These are phyloP conservation scores for Mactra quadrangularis DNA, from an alignment of 1,140 invertebrate genomes.

Conservation along the genomic window DNA sequence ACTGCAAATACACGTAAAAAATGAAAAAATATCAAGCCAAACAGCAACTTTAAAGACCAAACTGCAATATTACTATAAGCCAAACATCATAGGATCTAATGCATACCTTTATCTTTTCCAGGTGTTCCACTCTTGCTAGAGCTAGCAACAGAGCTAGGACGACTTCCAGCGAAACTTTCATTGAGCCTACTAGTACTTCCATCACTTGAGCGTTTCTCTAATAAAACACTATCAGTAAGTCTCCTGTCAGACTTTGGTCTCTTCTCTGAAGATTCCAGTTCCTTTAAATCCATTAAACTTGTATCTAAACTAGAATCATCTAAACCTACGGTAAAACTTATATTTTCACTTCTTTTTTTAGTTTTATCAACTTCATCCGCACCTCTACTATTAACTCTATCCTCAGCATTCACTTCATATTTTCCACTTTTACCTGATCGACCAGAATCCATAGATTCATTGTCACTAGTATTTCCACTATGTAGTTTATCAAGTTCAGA, in stretches of 20 bases:
- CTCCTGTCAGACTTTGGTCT: constrained; percentile 42
- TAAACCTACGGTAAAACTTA: neutral
- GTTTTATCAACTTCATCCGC: neutral
- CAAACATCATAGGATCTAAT: too few relatives aligned
- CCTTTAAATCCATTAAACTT: constrained; percentile 3
- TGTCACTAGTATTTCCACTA: constrained; percentile 30
- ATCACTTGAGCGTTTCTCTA: constrained; percentile 30
- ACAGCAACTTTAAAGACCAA: too few relatives aligned
- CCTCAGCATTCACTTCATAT: constrained; percentile 51
- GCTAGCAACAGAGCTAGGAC: constrained; percentile 46
- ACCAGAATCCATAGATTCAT: constrained; percentile 45
- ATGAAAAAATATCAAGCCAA: too few relatives aligned
- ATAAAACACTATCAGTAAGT: constrained; percentile 52
- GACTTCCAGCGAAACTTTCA: constrained; percentile 40
- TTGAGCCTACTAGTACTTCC: constrained; percentile 33
- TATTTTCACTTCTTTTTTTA: neutral
- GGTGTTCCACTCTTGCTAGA: constrained; percentile 53
- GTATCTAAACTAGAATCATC: neutral
- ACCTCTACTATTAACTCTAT: neutral
- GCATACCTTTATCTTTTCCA: constrained; percentile 51
- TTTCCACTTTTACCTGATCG: constrained; percentile 27
- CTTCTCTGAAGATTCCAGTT: constrained; percentile 10
- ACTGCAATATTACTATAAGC: constrained; percentile 21
- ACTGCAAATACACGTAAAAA: too few relatives aligned
- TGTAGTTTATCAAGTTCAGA: constrained; percentile 46